Evolutionary conservation across 2,113 vertebrate genomes (phyloP), one percentile per base, ranked within the genome.

Genomic region (Larimichthys polyactis): DNA sequence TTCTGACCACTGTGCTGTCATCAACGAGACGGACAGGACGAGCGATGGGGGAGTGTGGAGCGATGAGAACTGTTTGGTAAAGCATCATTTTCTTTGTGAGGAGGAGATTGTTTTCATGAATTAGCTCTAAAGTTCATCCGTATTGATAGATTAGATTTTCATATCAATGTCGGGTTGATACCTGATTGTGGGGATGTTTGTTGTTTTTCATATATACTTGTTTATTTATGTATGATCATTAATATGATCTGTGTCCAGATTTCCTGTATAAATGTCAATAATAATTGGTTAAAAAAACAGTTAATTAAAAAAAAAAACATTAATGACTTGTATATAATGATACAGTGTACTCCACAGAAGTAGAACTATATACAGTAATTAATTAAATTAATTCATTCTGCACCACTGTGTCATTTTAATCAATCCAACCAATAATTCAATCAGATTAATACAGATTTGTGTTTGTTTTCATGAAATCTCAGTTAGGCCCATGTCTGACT

Each of bases 1-100:
- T 2, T 90, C 70, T 9, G 4, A 89, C 19, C 57, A 72, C 9
- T 95, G 92, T 27, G 92, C 92, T 0, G 90, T 65, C 46, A 70
- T 89, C 11, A 0, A 40, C 0, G 14, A 5, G 0, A 1, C 0
- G 0, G 0, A 15, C 36, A 59, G 1, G 27, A 48, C 0, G 24
- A 24, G 24, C 24, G 24, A 24, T 24, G 24, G 24, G 24, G 24
- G 24, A 24, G 24, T 24, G 11, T 94, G 93, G 93, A 49, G 3
- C 0, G 87, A 92, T 78, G 69, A 75, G 69, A 4, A 93, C 74
- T 94, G 91, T 49, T 20, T 0, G 11, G 0, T 0, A 0, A 0
- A 0, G 1, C 58, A 27, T 3, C 57, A 16, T 22, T 90, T 91
- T 75, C 22, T 93, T 59, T 93, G 92, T 83, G 87, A 91, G 40